phyloP scores from a whole-genome alignment of 2,113 vertebrate genomes.

The Callochromis pleurospilus region DNA sequence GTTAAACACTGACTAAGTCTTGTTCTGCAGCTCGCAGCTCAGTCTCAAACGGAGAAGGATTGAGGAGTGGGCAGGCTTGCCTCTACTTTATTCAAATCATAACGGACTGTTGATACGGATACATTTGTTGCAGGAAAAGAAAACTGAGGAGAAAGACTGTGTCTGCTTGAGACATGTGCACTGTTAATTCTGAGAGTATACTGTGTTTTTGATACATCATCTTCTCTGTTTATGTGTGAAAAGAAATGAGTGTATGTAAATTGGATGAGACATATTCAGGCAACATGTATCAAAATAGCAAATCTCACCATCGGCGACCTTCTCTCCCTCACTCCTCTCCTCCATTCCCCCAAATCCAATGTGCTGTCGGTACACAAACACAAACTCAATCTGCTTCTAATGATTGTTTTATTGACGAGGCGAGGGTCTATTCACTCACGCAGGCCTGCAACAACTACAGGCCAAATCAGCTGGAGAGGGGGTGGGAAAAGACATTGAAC shows the following conservation, averaged over 20 bases:
- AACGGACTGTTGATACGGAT: background rate
- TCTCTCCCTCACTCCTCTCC: background rate
- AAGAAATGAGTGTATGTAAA: constrained; percentile 29
- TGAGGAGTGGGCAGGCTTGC: background rate
- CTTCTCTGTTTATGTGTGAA: background rate
- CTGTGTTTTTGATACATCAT: background rate
- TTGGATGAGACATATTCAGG: constrained; percentile 44
- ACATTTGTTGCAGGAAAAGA: background rate
- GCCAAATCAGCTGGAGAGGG: constrained; percentile 46
- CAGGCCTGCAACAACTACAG: constrained; percentile 38
- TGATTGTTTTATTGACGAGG: constrained; percentile 66
- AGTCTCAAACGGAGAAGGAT: background rate
- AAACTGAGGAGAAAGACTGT: background rate
- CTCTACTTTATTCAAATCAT: background rate
- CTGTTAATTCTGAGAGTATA: background rate
- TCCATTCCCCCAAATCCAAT: constrained; percentile 2
- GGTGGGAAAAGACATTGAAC: background rate
- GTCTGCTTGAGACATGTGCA: background rate
- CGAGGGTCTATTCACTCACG: constrained; percentile 53
- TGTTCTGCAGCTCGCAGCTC: background rate
- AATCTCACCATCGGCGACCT: constrained; percentile 26
- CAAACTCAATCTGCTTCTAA: constrained; percentile 66
- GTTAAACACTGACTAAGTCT: background rate
- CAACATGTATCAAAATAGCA: constrained; percentile 44
- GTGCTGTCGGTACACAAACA: constrained; percentile 46